Base-by-base conservation (phyloP, 2,113 vertebrate species). In the Charina bottae region DNA sequence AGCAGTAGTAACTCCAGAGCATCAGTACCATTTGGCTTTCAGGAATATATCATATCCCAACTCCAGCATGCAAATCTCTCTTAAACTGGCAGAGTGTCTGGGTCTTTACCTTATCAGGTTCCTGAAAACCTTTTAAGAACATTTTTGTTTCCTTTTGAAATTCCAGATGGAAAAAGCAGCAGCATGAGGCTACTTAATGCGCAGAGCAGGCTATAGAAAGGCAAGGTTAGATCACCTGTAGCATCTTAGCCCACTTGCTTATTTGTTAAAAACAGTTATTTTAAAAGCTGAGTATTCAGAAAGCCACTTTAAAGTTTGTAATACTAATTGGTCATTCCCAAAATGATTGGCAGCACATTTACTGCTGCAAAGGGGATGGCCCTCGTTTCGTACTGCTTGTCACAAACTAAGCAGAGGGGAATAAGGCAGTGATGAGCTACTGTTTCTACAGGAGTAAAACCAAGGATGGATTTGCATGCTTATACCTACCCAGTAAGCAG, bases 401-500 rank as follows among this genome's bases (percentile, higher is more conserved):
- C 23, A 87, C 7, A 26, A 49, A 68, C 21, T 55, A 33, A 92
- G 68, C 0, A 88, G 7, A 90, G 87, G 37, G 19, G n/a, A 6
- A 33, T 28, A 37, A 26, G 60, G 24, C 26, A 33, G 12, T 13
- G 26, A 9, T 0, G 37, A 58, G 5, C 28, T 56, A 83, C 7
- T 13, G 23, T 2, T 33, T 23, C 58, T 58, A 83, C 42, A 87
- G 23, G 11, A 53, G 17, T 42, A 90, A 85, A 83, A 5, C 2
- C 13, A 83, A 62, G n/a, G 46, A 17, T 46, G 12, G 4, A 26
- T 10, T 17, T 62, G 85, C 42, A 3, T 3, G 19, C 6, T 9
- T 85, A 87, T 9, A 33, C 98, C 91, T 94, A 99, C 99, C 99
- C 99, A 0, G 99, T 99, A 33, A 99, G 98, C 89, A 99, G 98